A percentile compares a stretch with the other conserved stretches of the same genome.
These are phyloP conservation scores for Cheilosia grossa DNA, from an alignment of 2,888 invertebrate species.

Conservation along the genomic window DNA sequence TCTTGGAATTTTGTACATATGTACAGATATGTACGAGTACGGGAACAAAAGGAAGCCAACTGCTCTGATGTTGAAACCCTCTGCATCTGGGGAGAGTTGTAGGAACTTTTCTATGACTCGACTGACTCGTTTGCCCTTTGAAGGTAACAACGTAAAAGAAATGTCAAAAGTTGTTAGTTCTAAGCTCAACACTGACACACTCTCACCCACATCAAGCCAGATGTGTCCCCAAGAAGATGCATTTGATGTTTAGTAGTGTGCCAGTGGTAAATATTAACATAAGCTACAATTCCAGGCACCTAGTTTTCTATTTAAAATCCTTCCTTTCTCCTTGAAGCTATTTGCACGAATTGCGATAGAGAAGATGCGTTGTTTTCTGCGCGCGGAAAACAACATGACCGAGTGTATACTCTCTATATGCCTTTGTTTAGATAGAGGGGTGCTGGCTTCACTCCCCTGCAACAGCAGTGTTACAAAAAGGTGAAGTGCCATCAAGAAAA, in stretches of 20 bases:
- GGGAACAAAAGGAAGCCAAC: slow-evolving; percentile 4
- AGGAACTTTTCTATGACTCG: slow-evolving; percentile 6
- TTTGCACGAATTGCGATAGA: slow-evolving; percentile 44
- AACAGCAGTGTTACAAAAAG: slow-evolving; percentile 60
- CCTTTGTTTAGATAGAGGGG: slow-evolving; percentile 48
- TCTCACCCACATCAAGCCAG: not conserved
- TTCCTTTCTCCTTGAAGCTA: slow-evolving; percentile 58
- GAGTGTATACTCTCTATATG: not conserved
- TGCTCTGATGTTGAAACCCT: slow-evolving; percentile 13
- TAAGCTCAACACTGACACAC: slow-evolving; percentile 6
- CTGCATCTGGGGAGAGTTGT: slow-evolving; percentile 19
- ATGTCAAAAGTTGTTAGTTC: slow-evolving; percentile 64
- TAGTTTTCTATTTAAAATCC: slow-evolving; percentile 65
- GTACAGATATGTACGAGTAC: not conserved
- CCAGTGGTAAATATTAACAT: slow-evolving; percentile 63
- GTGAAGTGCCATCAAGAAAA: slow-evolving; percentile 64
- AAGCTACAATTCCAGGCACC: slow-evolving; percentile 69
- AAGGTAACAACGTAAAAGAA: slow-evolving; percentile 65
- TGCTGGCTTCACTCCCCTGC: slow-evolving; percentile 38
- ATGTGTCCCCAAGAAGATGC: slow-evolving; percentile 43
- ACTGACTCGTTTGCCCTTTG: slow-evolving; percentile 53
- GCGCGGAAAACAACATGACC: slow-evolving; percentile 7
- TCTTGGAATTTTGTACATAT: slow-evolving; percentile 35
- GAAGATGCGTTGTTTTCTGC: slow-evolving; percentile 52
- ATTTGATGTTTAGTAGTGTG: slow-evolving; percentile 54